Evolutionary conservation across 2,113 vertebrate genomes (phyloP).

Genomic region (Mellivora capensis): DNA sequence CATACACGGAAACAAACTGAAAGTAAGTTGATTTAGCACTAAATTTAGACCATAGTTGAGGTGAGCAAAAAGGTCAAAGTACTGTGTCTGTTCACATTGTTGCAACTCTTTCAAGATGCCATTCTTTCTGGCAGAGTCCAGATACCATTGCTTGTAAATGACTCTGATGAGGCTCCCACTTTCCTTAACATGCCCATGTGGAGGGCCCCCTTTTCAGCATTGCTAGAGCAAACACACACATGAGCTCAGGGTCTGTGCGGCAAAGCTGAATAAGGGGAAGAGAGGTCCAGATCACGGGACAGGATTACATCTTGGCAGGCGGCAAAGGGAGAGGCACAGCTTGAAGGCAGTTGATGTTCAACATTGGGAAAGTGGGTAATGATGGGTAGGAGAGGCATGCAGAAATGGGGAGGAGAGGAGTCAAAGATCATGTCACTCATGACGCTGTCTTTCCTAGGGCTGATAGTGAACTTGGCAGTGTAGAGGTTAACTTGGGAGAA

Average conservation of each 20-base stretch:
- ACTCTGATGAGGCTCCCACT: neutral
- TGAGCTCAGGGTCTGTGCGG: neutral
- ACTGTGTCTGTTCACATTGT: neutral
- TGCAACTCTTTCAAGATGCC: neutral
- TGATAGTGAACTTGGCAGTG: neutral
- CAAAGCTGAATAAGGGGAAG: neutral
- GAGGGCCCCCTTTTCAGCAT: neutral
- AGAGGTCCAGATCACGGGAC: neutral
- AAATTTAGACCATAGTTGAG: neutral
- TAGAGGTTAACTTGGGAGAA: neutral
- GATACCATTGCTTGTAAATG: neutral
- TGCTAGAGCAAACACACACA: neutral
- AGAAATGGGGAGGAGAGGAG: neutral
- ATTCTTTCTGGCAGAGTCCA: neutral
- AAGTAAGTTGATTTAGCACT: slow-evolving; percentile 4
- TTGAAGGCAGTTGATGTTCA: neutral
- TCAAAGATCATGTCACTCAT: neutral
- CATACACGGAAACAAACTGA: slow-evolving; percentile 1
- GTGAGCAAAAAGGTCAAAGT: neutral
- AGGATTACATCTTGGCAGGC: neutral
- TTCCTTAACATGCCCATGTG: neutral
- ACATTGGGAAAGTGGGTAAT: neutral
- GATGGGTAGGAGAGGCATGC: neutral
- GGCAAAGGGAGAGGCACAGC: neutral
- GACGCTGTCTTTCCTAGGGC: neutral